phyloP scores from a whole-genome alignment of 2,113 vertebrate species.

The Pimephales promelas region DNA sequence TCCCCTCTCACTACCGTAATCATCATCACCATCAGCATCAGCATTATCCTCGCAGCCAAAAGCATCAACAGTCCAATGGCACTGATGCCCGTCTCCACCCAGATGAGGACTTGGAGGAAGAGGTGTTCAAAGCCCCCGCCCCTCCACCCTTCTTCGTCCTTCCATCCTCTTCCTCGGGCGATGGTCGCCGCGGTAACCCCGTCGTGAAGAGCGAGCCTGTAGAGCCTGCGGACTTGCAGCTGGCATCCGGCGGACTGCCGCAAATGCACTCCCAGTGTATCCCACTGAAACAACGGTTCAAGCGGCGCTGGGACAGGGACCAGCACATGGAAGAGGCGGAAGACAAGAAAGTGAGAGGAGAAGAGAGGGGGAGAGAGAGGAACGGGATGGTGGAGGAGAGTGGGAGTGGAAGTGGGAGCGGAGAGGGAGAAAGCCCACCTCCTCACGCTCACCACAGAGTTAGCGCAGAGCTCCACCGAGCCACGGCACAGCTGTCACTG shows the following conservation, averaged over 20 bases:
- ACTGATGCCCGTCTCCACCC: constrained; percentile 43
- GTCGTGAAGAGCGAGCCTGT: constrained; percentile 72
- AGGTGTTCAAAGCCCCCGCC: constrained; percentile 89
- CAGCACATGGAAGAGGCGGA: constrained; percentile 85
- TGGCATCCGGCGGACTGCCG: constrained; percentile 57
- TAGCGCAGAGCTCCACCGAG: constrained; percentile 85
- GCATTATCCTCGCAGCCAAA: constrained; percentile 60
- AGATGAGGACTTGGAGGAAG: constrained; percentile 85
- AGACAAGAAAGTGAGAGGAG: constrained; percentile 82
- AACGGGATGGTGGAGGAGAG: constrained; percentile 64
- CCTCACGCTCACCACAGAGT: constrained; percentile 70
- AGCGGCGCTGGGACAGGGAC: constrained; percentile 91
- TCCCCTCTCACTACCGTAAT: constrained; percentile 60
- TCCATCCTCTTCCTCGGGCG: constrained; percentile 62
- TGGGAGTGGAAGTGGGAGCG: constrained; percentile 65
- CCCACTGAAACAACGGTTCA: constrained; percentile 90
- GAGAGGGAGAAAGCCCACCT: constrained; percentile 65
- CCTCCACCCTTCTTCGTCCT: constrained; percentile 71
- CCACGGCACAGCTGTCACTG: constrained; percentile 89
- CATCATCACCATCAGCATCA: constrained; percentile 50
- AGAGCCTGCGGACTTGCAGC: constrained; percentile 59
- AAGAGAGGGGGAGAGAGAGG: constrained; percentile 44
- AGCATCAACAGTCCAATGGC: constrained; percentile 54
- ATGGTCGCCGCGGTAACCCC: constrained; percentile 55
- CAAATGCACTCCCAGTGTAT: constrained; percentile 73